These are phyloP conservation scores for Carassius auratus DNA, from an alignment of 2,113 vertebrate genomes.

Conservation along the genomic window DNA sequence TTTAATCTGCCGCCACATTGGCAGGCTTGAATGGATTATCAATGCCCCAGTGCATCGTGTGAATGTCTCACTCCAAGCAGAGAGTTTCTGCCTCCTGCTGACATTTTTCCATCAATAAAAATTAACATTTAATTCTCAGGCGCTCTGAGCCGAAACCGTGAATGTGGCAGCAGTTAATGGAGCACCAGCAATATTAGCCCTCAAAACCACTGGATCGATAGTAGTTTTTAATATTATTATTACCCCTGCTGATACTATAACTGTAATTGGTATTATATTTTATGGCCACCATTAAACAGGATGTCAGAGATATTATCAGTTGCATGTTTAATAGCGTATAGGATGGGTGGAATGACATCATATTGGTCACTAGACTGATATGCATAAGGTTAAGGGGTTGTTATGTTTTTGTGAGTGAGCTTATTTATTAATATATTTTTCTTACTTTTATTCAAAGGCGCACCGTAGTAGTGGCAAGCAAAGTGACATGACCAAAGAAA, in stretches of 20 bases:
- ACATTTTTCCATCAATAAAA: conserved; percentile 54
- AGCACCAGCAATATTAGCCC: conserved; percentile 47
- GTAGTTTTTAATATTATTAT: conserved; percentile 51
- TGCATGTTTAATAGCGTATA: conserved; percentile 27
- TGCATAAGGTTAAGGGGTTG: neutral
- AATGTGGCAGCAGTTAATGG: conserved; percentile 32
- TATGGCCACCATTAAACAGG: conserved; percentile 41
- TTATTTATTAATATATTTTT: neutral
- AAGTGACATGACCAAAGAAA: neutral
- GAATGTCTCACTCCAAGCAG: conserved; percentile 39
- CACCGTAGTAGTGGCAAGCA: neutral
- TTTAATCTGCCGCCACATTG: conserved; percentile 47
- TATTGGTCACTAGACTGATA: conserved; percentile 26
- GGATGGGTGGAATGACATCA: neutral
- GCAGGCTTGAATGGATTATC: conserved; percentile 43
- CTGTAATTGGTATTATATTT: conserved; percentile 43
- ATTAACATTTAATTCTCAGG: conserved; percentile 53
- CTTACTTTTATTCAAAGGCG: neutral
- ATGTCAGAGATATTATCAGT: conserved; percentile 40
- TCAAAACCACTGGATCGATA: conserved; percentile 54
- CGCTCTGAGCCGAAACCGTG: conserved; percentile 16
- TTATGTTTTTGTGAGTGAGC: neutral
- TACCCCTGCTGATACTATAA: conserved; percentile 41
- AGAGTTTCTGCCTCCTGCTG: conserved; percentile 44
- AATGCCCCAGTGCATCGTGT: conserved; percentile 42